These are phyloP conservation scores for Scomberomorus guttatus DNA, from an alignment of 2,797 vertebrate species.

Conservation along the genomic window DNA sequence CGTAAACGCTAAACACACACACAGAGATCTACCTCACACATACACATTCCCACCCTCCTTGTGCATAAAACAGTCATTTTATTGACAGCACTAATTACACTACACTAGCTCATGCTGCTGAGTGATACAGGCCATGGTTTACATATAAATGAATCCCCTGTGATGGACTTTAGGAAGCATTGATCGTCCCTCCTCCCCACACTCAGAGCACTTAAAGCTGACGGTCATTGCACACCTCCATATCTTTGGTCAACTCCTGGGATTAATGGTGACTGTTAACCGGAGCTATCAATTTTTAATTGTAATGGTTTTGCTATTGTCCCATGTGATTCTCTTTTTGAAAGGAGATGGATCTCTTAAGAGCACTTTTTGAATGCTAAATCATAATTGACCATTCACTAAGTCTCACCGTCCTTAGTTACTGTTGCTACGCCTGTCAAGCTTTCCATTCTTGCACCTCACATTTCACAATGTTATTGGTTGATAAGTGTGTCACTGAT, in stretches of 20 bases:
- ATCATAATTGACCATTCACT: not conserved
- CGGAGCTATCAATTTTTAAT: conserved; percentile 30
- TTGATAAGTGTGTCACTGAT: too few relatives aligned
- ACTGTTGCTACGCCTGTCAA: not conserved
- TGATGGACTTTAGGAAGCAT: conserved; percentile 54
- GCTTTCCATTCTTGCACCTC: too few relatives aligned
- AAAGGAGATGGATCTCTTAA: not conserved
- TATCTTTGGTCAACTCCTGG: conserved; percentile 31
- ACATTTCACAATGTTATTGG: too few relatives aligned
- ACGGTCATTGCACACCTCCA: conserved; percentile 15
- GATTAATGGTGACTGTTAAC: conserved; percentile 42
- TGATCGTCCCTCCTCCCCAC: conserved; percentile 33
- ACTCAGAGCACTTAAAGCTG: conserved; percentile 33
- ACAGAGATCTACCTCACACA: not conserved
- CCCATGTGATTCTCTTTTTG: conserved; percentile 3
- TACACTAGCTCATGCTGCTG: conserved; percentile 40
- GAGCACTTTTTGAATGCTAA: not conserved
- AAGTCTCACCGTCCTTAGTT: too few relatives aligned
- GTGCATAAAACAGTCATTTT: conserved; percentile 45
- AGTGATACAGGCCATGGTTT: conserved; percentile 51
- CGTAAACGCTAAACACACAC: conserved; percentile 23
- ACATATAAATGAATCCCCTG: conserved; percentile 60
- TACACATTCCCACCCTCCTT: not conserved
- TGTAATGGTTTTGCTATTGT: conserved; percentile 8
- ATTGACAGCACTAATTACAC: conserved; percentile 61